phyloP scores from a whole-genome alignment of 1,140 invertebrate genomes.

The Drosophila bifasciata region DNA sequence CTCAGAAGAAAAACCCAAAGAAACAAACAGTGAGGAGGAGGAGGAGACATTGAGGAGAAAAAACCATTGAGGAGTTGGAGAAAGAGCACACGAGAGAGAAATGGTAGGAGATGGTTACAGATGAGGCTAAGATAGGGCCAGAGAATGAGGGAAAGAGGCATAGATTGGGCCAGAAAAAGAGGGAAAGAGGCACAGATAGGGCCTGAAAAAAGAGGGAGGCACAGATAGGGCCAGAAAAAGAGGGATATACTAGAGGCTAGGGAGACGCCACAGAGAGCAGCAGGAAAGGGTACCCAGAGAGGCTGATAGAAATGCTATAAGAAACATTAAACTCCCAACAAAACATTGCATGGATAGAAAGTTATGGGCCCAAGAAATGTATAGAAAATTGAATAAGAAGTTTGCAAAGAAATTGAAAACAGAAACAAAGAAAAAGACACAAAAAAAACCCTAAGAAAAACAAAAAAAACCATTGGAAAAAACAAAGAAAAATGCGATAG shows the following conservation, averaged over 20 bases:
- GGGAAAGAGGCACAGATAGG: too few species aligned
- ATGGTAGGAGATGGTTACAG: background rate
- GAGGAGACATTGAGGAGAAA: too few species aligned
- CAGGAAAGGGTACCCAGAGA: too few species aligned
- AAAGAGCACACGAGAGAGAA: constrained; percentile 6
- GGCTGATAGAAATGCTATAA: too few species aligned
- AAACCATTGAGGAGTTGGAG: too few species aligned
- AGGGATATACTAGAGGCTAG: background rate
- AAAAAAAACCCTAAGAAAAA: constrained; percentile 18
- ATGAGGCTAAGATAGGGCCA: too few species aligned
- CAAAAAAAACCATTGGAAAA: constrained; percentile 23
- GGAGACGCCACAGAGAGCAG: constrained; percentile 4
- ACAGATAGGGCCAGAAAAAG: constrained; percentile 18
- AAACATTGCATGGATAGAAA: constrained; percentile 72
- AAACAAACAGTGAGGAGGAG: background rate
- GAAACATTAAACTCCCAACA: background rate
- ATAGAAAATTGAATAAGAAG: constrained; percentile 35
- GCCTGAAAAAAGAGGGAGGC: too few species aligned
- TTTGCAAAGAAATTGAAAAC: constrained; percentile 28
- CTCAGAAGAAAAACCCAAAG: constrained; percentile 12
- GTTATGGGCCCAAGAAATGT: constrained; percentile 55
- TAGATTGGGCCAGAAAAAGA: constrained; percentile 15
- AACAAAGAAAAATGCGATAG: constrained; percentile 4
- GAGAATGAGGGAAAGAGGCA: constrained; percentile 29
- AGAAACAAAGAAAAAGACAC: constrained; percentile 12